Base-by-base conservation (phyloP, 2,797 vertebrate species). In the Sardinella longiceps region DNA sequence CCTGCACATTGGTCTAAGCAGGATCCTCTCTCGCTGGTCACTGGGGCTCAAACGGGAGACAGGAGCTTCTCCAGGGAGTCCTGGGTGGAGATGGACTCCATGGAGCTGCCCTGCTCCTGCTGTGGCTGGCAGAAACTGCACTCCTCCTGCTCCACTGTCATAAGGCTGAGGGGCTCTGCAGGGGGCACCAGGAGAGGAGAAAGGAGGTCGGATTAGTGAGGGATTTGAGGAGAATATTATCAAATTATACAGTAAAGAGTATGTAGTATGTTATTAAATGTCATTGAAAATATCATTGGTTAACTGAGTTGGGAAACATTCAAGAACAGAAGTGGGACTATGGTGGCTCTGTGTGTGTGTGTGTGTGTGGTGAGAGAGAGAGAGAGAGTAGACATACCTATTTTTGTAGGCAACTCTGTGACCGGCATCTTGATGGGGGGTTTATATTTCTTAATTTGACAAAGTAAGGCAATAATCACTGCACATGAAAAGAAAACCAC, bases 111-210 rank as follows among this genome's bases (percentile, higher is more conserved):
- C 84, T 97, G 94, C 80, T 99, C 98, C 83, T 98, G 97, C 86
- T 98, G 93, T 0, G 98, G 97, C 45, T 92, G 95, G 7, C 95
- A 97, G 80, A 95, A 97, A 53, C 96, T 97, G 87, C 94, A 96
- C 48, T 88, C 88, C 15, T 87, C 86, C 45, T 97, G 97, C 1
- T 96, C 90, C 5, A 96, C 95, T 2, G 90, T 84, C 53, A 94
- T 89, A 0, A 93, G 90, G 28, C 33, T 82, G 0, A 93, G 91
- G 0, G 93, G 92, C 84, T 93, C 93, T 93, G 58, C 51, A 20
- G 18, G 18, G 18, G 56, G n/a, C 6, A 23, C 23, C 7, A 11
- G 56, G 23, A n/a, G 9, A 12, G 3, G 15, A 58, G n/a, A 48
- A 5, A 45, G 83, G 18, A n/a, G 46, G 46, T 82, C 46, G 45